These are phyloP conservation scores for Achatina immaculata DNA, from an alignment of 1,140 invertebrate genomes.

Conservation along the genomic window DNA sequence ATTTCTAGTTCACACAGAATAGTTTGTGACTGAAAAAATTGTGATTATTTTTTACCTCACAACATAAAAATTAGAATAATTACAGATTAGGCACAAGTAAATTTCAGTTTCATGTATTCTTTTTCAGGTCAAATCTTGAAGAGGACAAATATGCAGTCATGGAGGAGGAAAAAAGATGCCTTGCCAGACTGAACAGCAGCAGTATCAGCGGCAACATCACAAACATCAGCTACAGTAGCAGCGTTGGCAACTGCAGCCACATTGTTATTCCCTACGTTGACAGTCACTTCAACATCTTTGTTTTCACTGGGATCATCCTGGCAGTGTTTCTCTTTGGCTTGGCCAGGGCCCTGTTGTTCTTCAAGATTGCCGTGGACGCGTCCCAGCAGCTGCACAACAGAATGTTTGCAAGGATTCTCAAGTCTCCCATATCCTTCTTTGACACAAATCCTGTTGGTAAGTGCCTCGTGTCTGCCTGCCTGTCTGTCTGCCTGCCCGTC, in stretches of 20 bases:
- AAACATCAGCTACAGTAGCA: conserved; percentile 30
- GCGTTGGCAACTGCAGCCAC: conserved; percentile 47
- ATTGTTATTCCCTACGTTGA: conserved; percentile 60
- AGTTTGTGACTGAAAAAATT: too few species aligned
- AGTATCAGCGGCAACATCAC: neutral
- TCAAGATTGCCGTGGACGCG: conserved; percentile 80
- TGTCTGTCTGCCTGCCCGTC: too few species aligned
- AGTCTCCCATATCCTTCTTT: conserved; percentile 89
- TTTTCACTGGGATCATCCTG: conserved; percentile 69
- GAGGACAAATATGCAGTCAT: conserved; percentile 51
- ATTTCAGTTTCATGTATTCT: neutral
- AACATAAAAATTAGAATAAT: neutral
- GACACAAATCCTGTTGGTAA: conserved; percentile 84
- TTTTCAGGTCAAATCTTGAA: conserved; percentile 62
- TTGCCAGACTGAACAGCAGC: too few species aligned
- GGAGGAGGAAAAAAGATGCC: conserved; percentile 16
- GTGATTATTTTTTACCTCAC: too few species aligned
- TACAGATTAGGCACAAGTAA: too few species aligned
- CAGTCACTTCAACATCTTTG: conserved; percentile 59
- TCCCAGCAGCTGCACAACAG: conserved; percentile 85
- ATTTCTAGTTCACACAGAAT: too few species aligned
- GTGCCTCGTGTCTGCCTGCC: too few species aligned
- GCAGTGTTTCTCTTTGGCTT: conserved; percentile 70
- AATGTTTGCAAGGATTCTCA: conserved; percentile 86
- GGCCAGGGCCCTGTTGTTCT: conserved; percentile 80